These are phyloP conservation scores for Agriopis aurantiaria DNA, from an alignment of 2,888 invertebrate genomes.

Conservation along the genomic window DNA sequence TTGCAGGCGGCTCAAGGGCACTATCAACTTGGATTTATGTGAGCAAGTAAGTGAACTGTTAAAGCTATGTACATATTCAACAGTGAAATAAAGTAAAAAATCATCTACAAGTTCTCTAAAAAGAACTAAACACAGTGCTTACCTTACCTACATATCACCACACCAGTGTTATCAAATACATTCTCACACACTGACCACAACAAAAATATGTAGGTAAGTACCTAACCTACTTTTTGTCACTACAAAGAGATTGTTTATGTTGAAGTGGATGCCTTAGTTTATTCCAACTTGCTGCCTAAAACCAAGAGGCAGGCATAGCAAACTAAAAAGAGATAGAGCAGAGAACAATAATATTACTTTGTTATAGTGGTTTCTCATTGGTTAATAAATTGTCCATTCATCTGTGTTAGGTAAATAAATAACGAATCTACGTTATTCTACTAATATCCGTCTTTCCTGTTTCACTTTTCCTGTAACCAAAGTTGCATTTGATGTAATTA, in stretches of 20 bases:
- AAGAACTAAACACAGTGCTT: background rate
- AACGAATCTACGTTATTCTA: background rate
- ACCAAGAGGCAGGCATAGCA: background rate
- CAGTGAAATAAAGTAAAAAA: conserved; percentile 15
- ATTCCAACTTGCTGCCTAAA: background rate
- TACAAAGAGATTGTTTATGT: background rate
- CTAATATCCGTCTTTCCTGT: conserved; percentile 33
- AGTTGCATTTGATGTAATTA: background rate
- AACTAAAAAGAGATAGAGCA: background rate
- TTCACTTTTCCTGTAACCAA: conserved; percentile 28
- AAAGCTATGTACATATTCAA: conserved; percentile 29
- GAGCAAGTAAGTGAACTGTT: conserved; percentile 90
- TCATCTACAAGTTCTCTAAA: background rate
- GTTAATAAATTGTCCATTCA: conserved; percentile 6
- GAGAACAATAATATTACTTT: background rate
- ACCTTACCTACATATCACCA: background rate
- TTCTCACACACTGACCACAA: background rate
- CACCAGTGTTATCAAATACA: conserved; percentile 9
- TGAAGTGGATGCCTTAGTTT: background rate
- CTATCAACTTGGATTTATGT: conserved; percentile 97
- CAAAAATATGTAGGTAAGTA: conserved; percentile 2
- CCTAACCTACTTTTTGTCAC: background rate
- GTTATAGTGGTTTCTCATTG: background rate
- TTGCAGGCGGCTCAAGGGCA: conserved; percentile 94
- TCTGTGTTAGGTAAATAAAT: background rate